Percentiles rank a stretch among this genome's conserved stretches.
Conservation (phyloP, 2,113 vertebrate species). For the Salvelinus namaycush region DNA sequence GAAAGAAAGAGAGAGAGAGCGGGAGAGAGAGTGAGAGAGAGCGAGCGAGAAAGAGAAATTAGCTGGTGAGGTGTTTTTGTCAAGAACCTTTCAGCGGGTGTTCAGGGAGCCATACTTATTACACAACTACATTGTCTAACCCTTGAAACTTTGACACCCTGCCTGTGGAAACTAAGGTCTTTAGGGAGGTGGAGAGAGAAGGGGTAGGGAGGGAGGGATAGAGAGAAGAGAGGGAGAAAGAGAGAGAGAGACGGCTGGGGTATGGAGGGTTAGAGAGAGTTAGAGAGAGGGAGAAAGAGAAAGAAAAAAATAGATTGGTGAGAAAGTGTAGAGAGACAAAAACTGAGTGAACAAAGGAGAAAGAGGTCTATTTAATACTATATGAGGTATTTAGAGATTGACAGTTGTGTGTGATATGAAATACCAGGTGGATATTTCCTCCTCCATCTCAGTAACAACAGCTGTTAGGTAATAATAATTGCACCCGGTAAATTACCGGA, state of each 20-base stretch:
- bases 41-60: constrained; percentile 55
- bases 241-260: neutral
- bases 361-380: too few species aligned
- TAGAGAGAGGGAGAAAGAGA: neutral
- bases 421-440: constrained; percentile 36
- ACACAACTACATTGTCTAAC: constrained; percentile 29
- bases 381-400: neutral
- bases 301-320: neutral
- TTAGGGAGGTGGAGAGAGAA: neutral
- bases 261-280: neutral
- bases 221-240: neutral
- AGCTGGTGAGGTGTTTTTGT: constrained; percentile 49
- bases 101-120: constrained; percentile 38
- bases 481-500: constrained; percentile 47
- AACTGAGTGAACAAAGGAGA: neutral
- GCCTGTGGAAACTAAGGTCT: neutral
- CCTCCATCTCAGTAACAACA: constrained; percentile 23
- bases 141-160: neutral
- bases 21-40: neutral
- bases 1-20: neutral
- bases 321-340: neutral
- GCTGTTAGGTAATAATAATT: constrained; percentile 38
- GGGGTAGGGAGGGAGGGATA: neutral
- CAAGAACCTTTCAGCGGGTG: constrained; percentile 51
- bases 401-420: constrained; percentile 33